Conservation (phyloP, 2,797 vertebrate species). For the Fistularia tabacaria region DNA sequence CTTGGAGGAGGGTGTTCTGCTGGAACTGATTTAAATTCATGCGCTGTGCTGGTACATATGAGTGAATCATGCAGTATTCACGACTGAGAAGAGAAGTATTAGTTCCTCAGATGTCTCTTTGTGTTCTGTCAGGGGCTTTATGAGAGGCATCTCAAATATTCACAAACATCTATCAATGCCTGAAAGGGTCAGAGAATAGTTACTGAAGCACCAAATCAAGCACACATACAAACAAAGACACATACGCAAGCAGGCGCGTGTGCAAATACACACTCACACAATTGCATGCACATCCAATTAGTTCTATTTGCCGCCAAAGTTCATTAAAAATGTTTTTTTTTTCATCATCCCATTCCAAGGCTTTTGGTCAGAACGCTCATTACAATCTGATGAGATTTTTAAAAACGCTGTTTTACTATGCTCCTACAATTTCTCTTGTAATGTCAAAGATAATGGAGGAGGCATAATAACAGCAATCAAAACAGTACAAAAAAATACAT, state of each 20-base stretch:
- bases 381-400: background rate
- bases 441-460: too few species aligned
- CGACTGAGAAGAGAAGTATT: slow-evolving; percentile 44
- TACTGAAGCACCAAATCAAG: slow-evolving; percentile 11
- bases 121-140: slow-evolving; percentile 49
- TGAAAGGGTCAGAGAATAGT: slow-evolving; percentile 42
- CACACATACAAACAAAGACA: background rate
- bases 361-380: too few species aligned
- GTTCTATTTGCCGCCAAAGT: background rate
- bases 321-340: too few species aligned
- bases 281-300: background rate
- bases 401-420: too few species aligned
- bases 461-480: too few species aligned
- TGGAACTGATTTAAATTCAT: slow-evolving; percentile 45
- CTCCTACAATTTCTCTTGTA: too few species aligned
- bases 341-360: too few species aligned
- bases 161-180: slow-evolving; percentile 56
- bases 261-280: slow-evolving; percentile 6
- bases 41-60: slow-evolving; percentile 9
- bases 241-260: too few species aligned
- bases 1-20: slow-evolving; percentile 6
- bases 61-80: slow-evolving; percentile 40
- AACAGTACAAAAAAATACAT: too few species aligned
- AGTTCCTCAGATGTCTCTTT: slow-evolving; percentile 44
- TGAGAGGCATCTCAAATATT: slow-evolving; percentile 55